Base-by-base conservation (phyloP, 2,888 invertebrate genomes). In the Acanthoscelides obtectus region DNA sequence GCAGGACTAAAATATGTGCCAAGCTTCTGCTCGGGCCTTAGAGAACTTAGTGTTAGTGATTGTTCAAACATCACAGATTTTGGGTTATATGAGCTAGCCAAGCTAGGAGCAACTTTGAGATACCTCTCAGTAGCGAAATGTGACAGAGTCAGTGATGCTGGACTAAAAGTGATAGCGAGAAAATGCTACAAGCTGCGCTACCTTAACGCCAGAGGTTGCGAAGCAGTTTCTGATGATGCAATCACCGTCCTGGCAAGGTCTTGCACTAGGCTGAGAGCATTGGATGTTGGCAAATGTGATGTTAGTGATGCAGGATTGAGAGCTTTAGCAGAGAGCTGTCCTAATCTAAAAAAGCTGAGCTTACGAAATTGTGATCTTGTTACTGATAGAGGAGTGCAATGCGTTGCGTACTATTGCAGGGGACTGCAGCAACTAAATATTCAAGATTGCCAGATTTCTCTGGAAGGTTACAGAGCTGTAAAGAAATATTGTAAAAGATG, bases 51-150 rank as follows among this genome's bases (percentile, higher is more conserved):
- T 79, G 93, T 97, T 64, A 96, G 96, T 64, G 97, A 97, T 86
- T 97, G 97, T 84, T 88, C 91, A 20, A 93, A 93, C 75, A 91
- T 97, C 73, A 95, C 97, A 0, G 97, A 97, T 84, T 96, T 95
- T 81, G 96, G 96, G 0, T 88, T 97, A 45, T 94, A 96, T 82
- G 96, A 97, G 85, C 85, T 97, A 73, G 95, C 96, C 12, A 93
- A 95, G 81, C 86, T 97, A 22, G 96, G 96, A 0, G 93, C 94
- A 0, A 94, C 94, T n/a, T 86, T 97, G 75, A 90, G 97, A 20
- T 97, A 97, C 85, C 89, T 97, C 19, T 97, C 96, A 22, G 95
- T 97, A 22, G 97, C 97, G 21, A 97, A 97, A 85, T 97, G 97
- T 86, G 95, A 95, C 77, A 93, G 94, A 84, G 94, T 97, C 1